Conservation (phyloP, 2,888 invertebrate genomes). For the Operophtera brumata region DNA sequence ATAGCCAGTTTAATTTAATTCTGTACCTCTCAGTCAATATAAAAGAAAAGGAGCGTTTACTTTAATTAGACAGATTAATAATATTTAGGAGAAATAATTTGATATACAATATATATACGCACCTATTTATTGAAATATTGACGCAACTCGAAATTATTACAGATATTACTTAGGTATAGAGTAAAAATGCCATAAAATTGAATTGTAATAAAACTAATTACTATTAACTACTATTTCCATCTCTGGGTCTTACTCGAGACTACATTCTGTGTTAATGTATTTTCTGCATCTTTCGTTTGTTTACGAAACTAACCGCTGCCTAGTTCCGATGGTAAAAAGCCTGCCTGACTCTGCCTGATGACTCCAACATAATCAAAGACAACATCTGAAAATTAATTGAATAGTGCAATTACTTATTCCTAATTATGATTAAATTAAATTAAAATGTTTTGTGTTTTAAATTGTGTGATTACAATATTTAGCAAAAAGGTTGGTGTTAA, state of each 20-base stretch:
- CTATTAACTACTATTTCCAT: slow-evolving; percentile 1
- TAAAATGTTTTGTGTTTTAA: not conserved
- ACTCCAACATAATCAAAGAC: slow-evolving; percentile 54
- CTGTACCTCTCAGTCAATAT: not conserved
- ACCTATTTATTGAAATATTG: not conserved
- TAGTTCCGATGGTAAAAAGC: slow-evolving; percentile 38
- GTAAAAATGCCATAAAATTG: not conserved
- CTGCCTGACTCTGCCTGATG: slow-evolving; percentile 49
- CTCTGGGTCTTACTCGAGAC: slow-evolving; percentile 20
- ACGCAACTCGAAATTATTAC: not conserved
- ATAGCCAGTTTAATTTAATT: slow-evolving; percentile 15
- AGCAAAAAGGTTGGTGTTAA: not conserved
- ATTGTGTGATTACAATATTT: not conserved
- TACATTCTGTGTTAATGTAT: slow-evolving; percentile 7
- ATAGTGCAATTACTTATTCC: slow-evolving; percentile 49
- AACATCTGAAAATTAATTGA: slow-evolving; percentile 64
- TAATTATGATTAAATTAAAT: slow-evolving; percentile 17
- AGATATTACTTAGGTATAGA: not conserved
- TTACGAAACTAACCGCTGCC: slow-evolving; percentile 44
- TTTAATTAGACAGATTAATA: not conserved
- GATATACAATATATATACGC: slow-evolving; percentile 9
- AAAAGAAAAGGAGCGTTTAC: not conserved
- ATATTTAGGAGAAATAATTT: not conserved
- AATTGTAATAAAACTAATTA: not conserved
- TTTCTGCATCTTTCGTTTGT: slow-evolving; percentile 21